phyloP scores from a whole-genome alignment of 64 coral and sea anemone genomes.

The Actinia tenebrosa region DNA sequence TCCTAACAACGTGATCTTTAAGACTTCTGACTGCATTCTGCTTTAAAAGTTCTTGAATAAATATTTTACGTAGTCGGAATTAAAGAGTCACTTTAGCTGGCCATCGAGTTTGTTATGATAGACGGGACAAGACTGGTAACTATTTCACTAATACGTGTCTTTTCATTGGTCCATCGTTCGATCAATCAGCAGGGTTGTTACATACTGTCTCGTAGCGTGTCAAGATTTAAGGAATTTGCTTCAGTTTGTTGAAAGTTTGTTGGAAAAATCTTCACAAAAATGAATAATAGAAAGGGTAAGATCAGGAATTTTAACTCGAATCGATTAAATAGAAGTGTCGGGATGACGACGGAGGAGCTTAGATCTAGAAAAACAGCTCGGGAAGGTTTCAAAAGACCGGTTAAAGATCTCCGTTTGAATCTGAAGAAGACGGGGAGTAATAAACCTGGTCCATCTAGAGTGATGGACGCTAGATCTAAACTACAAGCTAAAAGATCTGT shows the following conservation, averaged over 20 bases:
- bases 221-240: background rate
- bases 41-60: background rate
- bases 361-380: slow-evolving; percentile 3
- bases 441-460: background rate
- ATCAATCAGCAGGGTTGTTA: background rate
- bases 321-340: background rate
- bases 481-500: slow-evolving; percentile 1
- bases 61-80: background rate
- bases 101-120: background rate
- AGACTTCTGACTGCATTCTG: slow-evolving; percentile 13
- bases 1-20: background rate
- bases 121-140: background rate
- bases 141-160: background rate
- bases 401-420: background rate
- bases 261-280: background rate
- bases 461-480: slow-evolving; percentile 11
- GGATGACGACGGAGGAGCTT: slow-evolving; percentile 15
- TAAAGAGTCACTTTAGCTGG: background rate
- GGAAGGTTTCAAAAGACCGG: slow-evolving; percentile 3
- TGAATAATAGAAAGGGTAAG: background rate
- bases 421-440: background rate
- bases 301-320: slow-evolving; percentile 10
- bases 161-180: background rate
- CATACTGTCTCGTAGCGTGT: background rate
- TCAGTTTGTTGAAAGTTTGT: background rate